Evolutionary conservation across 1,140 invertebrate genomes (phyloP).

Genomic region (Caerostris darwini): DNA sequence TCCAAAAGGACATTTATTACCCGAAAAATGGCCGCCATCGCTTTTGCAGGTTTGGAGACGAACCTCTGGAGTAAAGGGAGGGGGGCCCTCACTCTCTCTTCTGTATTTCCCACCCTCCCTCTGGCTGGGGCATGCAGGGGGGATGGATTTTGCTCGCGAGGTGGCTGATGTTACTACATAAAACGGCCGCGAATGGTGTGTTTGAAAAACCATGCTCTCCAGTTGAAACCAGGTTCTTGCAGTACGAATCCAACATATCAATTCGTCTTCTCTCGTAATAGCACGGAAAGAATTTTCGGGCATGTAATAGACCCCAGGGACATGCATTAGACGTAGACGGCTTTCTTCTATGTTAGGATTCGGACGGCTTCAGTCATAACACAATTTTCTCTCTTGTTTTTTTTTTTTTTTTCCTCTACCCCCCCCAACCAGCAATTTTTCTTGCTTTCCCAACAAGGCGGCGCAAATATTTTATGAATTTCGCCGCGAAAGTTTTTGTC

Average conservation of each 20-base stretch:
- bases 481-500: constrained; percentile 13
- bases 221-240: constrained; percentile 47
- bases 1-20: constrained; percentile 69
- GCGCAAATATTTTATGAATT: constrained; percentile 68
- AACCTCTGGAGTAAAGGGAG: constrained; percentile 40
- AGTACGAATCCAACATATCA: constrained; percentile 61
- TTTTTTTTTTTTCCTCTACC: background rate
- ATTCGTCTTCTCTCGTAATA: constrained; percentile 62
- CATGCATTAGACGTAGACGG: constrained; percentile 61
- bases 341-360: constrained; percentile 43
- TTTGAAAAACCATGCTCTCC: constrained; percentile 65
- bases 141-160: constrained; percentile 2
- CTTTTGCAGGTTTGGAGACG: constrained; percentile 62
- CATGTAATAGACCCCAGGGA: constrained; percentile 70
- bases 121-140: background rate
- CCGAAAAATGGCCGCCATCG: constrained; percentile 56
- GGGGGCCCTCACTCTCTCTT: background rate
- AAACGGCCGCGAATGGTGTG: constrained; percentile 56
- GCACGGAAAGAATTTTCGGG: constrained; percentile 62
- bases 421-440: background rate
- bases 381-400: constrained; percentile 41
- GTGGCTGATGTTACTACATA: constrained; percentile 38
- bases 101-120: background rate
- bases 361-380: constrained; percentile 58
- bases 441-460: constrained; percentile 8